Conservation (phyloP, 2,113 vertebrate genomes). For the Tor tambroides region DNA sequence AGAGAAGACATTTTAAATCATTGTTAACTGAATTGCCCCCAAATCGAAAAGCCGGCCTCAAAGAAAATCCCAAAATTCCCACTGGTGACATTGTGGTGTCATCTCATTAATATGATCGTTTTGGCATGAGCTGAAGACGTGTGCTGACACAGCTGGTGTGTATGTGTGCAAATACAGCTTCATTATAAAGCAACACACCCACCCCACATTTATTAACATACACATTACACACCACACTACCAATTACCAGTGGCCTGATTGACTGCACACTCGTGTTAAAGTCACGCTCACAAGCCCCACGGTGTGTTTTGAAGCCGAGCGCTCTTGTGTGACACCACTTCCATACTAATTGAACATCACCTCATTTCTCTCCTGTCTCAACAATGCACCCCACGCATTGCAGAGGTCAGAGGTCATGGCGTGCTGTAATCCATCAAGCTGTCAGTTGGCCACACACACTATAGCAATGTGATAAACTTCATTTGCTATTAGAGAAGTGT, state of each 20-base stretch:
- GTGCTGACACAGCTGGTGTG: too few relatives aligned
- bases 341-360: not conserved
- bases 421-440: constrained; percentile 69
- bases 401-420: constrained; percentile 61
- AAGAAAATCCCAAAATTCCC: not conserved
- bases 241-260: not conserved
- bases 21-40: too few relatives aligned
- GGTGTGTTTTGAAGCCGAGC: constrained; percentile 19
- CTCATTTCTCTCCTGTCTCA: not conserved
- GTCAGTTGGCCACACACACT: constrained; percentile 56
- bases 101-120: not conserved
- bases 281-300: not conserved
- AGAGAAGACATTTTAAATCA: too few relatives aligned
- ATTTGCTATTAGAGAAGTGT: not conserved
- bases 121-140: not conserved
- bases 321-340: not conserved
- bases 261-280: constrained; percentile 2
- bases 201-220: constrained; percentile 5
- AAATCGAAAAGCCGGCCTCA: not conserved
- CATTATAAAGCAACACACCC: constrained; percentile 22
- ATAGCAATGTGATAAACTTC: not conserved
- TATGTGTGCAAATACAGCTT: not conserved
- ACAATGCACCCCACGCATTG: not conserved
- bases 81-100: not conserved
- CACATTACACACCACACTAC: not conserved